Evolutionary conservation across 2,888 invertebrate species (phyloP), one percentile per base, ranked within the genome.

Genomic region (Melanchra persicariae): DNA sequence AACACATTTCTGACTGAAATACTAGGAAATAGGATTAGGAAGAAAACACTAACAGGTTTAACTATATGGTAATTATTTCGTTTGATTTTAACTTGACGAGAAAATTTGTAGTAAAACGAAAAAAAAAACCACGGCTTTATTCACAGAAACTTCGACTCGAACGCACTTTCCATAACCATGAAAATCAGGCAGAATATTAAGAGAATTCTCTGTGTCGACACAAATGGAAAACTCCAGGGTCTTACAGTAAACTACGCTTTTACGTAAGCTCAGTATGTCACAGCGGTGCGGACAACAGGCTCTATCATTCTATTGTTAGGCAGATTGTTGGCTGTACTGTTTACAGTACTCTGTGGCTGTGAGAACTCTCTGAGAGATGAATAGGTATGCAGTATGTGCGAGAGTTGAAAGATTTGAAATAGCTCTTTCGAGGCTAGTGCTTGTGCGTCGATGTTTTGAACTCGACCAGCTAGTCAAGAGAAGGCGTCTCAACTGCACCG

Each of bases 241-340:
- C 45, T 49, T 60, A 69, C 57, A 79, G 69, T 82, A 67, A 84
- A 71, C 66, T 67, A 75, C 60, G 70, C 70, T 81, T 85, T 85
- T 85, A 78, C 83, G 85, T 83, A 85, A 85, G 85, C 82, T 75
- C 83, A 85, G 85, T 85, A 83, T 85, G 86, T 83, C 86, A 85
- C 86, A 76, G 71, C 30, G 51, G 61, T 54, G 73, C 47, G 76
- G 75, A 84, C 85, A 77, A 72, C 71, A 79, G 66, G 68, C 73
- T 68, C 71, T 81, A 61, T 81, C 79, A 85, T 85, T 85, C 85
- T 86, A 86, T 85, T 85, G 85, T 85, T 79, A 60, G 9, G 15
- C 6, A 61, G 75, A 82, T 81, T 78, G 69, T 70, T 65, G 70
- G 73, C 72, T 62, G 22, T 37, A 58, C 40, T 52, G 37, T 54